Percentiles rank a stretch among this genome's conserved stretches.
phyloP scores from a whole-genome alignment of 2,888 invertebrate genomes.

The Agrochola circellaris region DNA sequence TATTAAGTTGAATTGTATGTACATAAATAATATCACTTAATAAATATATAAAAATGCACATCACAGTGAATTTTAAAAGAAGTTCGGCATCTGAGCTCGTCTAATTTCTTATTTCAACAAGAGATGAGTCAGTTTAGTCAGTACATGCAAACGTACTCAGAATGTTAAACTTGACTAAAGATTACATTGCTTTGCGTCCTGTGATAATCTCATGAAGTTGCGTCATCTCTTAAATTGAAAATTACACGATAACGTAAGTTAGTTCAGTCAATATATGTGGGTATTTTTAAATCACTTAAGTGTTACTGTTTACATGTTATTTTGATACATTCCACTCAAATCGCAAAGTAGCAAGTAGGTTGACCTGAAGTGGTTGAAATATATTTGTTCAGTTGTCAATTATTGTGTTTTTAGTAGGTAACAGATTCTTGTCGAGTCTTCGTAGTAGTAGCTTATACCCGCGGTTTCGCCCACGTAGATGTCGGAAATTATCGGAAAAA shows the following conservation, averaged over 20 bases:
- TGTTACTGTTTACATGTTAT: neutral
- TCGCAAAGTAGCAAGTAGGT: neutral
- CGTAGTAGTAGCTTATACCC: too few relatives aligned
- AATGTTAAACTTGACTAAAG: slow-evolving; percentile 15
- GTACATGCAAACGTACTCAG: slow-evolving; percentile 9
- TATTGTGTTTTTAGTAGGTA: neutral
- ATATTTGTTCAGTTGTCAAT: neutral
- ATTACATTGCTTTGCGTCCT: slow-evolving; percentile 14
- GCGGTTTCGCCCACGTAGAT: too few relatives aligned
- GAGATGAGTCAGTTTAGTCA: slow-evolving; percentile 24
- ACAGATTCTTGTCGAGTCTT: neutral
- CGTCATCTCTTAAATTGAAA: slow-evolving; percentile 37
- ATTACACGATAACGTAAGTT: neutral
- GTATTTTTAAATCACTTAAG: neutral
- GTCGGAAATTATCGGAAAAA: too few relatives aligned
- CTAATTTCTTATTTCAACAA: slow-evolving; percentile 32
- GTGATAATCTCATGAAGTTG: slow-evolving; percentile 7
- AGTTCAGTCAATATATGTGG: too few relatives aligned
- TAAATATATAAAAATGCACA: neutral
- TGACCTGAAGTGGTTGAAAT: neutral
- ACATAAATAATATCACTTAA: neutral
- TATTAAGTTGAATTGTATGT: neutral
- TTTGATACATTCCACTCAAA: neutral
- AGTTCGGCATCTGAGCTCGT: neutral
- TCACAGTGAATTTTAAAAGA: neutral